phyloP scores from a whole-genome alignment of 2,888 invertebrate genomes.

The Labia minor region DNA sequence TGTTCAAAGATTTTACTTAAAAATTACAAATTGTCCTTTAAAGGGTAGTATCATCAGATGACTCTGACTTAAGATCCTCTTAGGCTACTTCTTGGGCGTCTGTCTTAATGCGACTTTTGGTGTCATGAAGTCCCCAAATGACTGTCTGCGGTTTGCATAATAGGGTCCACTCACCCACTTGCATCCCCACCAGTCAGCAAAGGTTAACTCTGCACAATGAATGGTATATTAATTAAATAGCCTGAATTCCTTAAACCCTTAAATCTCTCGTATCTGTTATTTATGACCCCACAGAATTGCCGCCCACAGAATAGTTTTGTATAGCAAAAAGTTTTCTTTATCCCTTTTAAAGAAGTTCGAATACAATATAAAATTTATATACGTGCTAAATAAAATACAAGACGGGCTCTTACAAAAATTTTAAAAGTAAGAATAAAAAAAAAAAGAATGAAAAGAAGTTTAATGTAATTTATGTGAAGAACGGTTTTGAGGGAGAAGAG shows the following conservation, averaged over 20 bases:
- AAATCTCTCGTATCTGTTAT: constrained; percentile 2
- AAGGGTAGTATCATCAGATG: background rate
- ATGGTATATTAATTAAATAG: constrained; percentile 13
- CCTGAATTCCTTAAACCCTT: background rate
- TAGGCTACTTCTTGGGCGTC: background rate
- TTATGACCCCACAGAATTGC: background rate
- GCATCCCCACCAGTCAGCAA: background rate
- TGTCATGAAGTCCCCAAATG: background rate
- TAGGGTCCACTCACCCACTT: background rate
- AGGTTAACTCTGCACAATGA: constrained; percentile 1
- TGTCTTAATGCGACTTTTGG: background rate
- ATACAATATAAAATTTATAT: too few species aligned
- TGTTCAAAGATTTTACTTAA: too few species aligned
- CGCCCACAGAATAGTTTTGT: too few species aligned
- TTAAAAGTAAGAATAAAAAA: too few species aligned
- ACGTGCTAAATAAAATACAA: too few species aligned
- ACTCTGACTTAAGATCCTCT: background rate
- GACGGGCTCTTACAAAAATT: too few species aligned
- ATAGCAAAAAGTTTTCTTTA: too few species aligned
- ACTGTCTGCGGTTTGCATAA: background rate
- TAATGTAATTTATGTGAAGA: too few species aligned
- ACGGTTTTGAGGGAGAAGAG: too few species aligned
- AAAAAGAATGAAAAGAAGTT: too few species aligned
- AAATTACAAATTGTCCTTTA: too few species aligned
- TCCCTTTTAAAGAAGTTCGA: too few species aligned